Percentiles rank a stretch among this genome's conserved stretches.
Conservation (phyloP, 1,140 invertebrate genomes). For the Neocloeon triangulifer region DNA sequence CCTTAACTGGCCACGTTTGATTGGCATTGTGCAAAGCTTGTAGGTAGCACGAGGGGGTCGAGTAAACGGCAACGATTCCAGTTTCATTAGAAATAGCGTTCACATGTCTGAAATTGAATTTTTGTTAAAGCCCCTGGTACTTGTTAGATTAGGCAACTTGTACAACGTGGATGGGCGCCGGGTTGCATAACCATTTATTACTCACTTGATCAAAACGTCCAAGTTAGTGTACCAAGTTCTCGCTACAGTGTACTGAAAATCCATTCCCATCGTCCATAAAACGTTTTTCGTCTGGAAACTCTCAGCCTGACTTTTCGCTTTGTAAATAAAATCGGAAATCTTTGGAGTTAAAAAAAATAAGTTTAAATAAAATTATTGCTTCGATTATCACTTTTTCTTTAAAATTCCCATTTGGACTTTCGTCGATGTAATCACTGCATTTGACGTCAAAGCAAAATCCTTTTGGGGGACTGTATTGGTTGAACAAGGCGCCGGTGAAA, state of each 20-base stretch:
- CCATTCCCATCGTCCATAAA: slow-evolving; percentile 40
- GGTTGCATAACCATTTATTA: too few species aligned
- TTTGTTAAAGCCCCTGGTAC: too few species aligned
- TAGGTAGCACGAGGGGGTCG: slow-evolving; percentile 83
- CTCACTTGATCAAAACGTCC: slow-evolving; percentile 38
- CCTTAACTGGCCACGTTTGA: slow-evolving; percentile 38
- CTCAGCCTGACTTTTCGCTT: not conserved
- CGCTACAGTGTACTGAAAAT: slow-evolving; percentile 40
- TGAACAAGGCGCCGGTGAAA: slow-evolving; percentile 49
- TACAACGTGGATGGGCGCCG: too few species aligned
- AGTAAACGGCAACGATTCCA: slow-evolving; percentile 76
- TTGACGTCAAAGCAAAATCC: slow-evolving; percentile 78
- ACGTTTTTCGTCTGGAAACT: slow-evolving; percentile 21
- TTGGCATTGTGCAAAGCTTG: slow-evolving; percentile 52
- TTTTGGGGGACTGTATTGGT: slow-evolving; percentile 55
- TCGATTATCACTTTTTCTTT: slow-evolving; percentile 36
- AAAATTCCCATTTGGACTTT: slow-evolving; percentile 51
- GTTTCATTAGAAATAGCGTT: slow-evolving; percentile 22
- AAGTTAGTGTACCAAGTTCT: slow-evolving; percentile 36
- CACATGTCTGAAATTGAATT: slow-evolving; percentile 25
- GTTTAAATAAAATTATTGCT: too few species aligned
- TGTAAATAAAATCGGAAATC: not conserved
- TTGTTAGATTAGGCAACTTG: too few species aligned
- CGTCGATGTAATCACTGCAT: slow-evolving; percentile 49
- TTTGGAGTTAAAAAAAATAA: too few species aligned